Evolutionary conservation across 2,888 invertebrate species (phyloP), one percentile per base, ranked within the genome.

Genomic region (Aquatica leii): DNA sequence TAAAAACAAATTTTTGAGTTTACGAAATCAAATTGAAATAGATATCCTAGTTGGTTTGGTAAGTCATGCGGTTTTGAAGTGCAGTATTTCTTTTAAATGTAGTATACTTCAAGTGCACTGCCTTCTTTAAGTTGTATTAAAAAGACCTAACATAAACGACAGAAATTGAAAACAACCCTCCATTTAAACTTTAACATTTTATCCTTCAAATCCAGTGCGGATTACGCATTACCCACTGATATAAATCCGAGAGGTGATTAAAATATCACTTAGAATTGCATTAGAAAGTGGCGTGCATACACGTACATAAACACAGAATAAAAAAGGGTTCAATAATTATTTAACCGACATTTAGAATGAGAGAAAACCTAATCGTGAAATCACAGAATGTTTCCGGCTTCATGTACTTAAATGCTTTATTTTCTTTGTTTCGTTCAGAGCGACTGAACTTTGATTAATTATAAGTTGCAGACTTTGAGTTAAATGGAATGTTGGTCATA

Each of bases 371-470:
- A 67, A 67, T 69, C 65, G 69, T 50, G 62, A 69, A 69, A 68
- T 68, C 65, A 59, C 62, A 59, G 62, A 66, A 65, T 66, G 64
- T 69, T 68, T 68, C 68, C 69, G 66, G 65, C 66, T 66, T 57
- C 60, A 57, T 65, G 67, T 62, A 60, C 62, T 66, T 62, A 62
- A 66, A 66, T 58, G 66, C 66, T 68, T 66, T 66, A 68, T 66
- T 65, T 68, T 68, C 68, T 69, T 68, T 59, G 63, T 59, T 59
- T 51, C 43, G 46, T 59, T 66, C 59, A 64, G 57, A 65, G 62
- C 66, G 62, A 59, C 68, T 69, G 66, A 68, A 69, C 68, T 66
- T 66, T 69, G 69, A 69, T 69, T 69, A 69, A 69, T 69, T 69
- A 69, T 60, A 59, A 59, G 60, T 60, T 64, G 57, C 62, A 68